Evolutionary conservation across 2,113 vertebrate species (phyloP), one percentile per base, ranked within the genome.

Genomic region (Emberiza fucata): DNA sequence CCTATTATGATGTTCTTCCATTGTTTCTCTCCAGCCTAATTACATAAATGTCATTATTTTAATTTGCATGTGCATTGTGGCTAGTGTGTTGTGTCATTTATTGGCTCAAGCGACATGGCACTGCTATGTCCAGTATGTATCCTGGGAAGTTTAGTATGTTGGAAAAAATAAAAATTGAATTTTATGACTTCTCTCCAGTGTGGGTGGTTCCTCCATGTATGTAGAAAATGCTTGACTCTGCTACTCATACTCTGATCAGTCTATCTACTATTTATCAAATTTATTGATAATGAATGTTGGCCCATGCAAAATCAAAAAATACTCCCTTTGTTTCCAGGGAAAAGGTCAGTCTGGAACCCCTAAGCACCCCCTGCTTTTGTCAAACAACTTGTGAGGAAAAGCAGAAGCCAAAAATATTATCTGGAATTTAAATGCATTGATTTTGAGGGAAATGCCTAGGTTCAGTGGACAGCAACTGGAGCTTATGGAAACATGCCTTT

Each of bases 401-500:
- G 51, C 50, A 50, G 27, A 39, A 88, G 60, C 28, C 69, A 71
- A 71, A 81, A 93, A 53, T 83, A 88, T 78, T 71, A 82, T 50
- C 23, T 95, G 50, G 77, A 64, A 94, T 96, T 94, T 70, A 96
- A 97, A 97, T 97, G 90, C 86, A 95, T 91, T 84, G 84, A 66
- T 96, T 94, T 88, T 14, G 66, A 77, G 76, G 45, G 70, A 86
- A 82, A 79, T 42, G 65, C 70, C 68, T 90, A 5, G 78, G 50
- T 94, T 97, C 94, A 91, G 79, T 94, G 90, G 90, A 35, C 60
- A 93, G 88, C 1, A 5, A 90, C 88, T 88, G 78, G 50, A 76
- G 75, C 77, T 89, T 78, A 82, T 93, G 75, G 94, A 78, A 95
- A 95, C 75, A 50, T 35, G 51, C 21, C 59, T 81, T 54, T 80